Evolutionary conservation across 2,113 vertebrate genomes (phyloP), one percentile per base, ranked within the genome.

Genomic region (Sceloporus undulatus): DNA sequence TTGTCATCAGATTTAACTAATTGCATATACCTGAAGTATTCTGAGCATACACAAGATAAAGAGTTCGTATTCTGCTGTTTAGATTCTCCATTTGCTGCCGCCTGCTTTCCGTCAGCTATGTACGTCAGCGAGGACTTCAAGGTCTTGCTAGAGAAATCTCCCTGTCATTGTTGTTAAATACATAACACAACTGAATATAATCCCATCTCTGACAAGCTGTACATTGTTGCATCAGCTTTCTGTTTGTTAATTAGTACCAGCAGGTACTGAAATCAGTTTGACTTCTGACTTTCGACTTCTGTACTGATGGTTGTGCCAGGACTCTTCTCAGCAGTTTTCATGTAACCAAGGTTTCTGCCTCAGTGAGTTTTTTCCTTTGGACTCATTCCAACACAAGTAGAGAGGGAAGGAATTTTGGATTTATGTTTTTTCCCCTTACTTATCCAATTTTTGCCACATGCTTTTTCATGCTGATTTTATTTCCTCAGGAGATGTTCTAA

Each of bases 211-310:
- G 34, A 34, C 76, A 52, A 52, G 75, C 54, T 75, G 62, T 29
- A 38, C 76, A 79, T 79, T 79, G 65, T 79, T 54, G 73, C 70
- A 56, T 27, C 10, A 56, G 29, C 9, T 27, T 56, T 34, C 68
- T 65, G 27, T 86, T 70, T 54, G 76, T 70, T 79, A 68, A 86
- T 75, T 85, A 76, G 66, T 21, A 23, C 59, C 56, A 85, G 29
- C 65, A 16, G n/a, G 16, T 9, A 34, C 73, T 21, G 19, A 73
- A 52, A 86, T 79, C 29, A 38, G 27, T 25, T 48, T 48, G 42
- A 48, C 42, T 48, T 48, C 42, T 62, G 42, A 54, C n/a, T 34
- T 68, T 70, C 79, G 65, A 86, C 85, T 70, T n/a, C 66, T 54
- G 9, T 48, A 52, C 40, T 9, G 66, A 83, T n/a, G 29, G 65